phyloP scores from a whole-genome alignment of 2,797 vertebrate species.

The Melanotaenia boesemani region DNA sequence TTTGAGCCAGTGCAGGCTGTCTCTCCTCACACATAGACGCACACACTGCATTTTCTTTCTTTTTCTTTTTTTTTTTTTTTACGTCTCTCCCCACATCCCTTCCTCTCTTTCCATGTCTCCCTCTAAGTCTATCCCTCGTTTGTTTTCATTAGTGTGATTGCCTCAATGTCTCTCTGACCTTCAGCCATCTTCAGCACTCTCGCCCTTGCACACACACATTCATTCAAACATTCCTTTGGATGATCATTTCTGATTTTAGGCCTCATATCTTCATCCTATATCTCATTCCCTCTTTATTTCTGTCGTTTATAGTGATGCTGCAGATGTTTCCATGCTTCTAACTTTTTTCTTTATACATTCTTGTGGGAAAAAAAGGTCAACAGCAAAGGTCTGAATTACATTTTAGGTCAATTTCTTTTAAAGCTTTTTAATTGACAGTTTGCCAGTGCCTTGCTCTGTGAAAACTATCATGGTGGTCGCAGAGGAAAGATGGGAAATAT shows the following conservation, averaged over 20 bases:
- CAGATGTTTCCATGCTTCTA: constrained; percentile 29
- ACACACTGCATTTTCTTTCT: constrained; percentile 8
- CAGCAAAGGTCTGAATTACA: constrained; percentile 4
- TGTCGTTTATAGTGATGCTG: constrained; percentile 4
- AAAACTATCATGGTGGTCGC: constrained; percentile 2
- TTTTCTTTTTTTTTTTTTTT: constrained; percentile 47
- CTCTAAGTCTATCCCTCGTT: constrained; percentile 78
- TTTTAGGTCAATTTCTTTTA: constrained; percentile 22
- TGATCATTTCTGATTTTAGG: constrained; percentile 71
- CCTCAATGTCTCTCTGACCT: constrained; percentile 85
- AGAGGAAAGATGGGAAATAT: neutral
- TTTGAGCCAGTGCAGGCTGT: constrained; percentile 59
- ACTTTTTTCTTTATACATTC: neutral
- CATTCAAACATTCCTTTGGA: constrained; percentile 54
- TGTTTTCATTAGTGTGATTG: constrained; percentile 89
- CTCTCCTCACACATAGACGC: constrained; percentile 10
- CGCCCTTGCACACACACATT: constrained; percentile 27
- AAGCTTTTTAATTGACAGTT: constrained; percentile 36
- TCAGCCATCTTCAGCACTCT: constrained; percentile 73
- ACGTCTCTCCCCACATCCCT: constrained; percentile 33
- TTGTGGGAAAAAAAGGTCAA: neutral
- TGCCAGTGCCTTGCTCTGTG: constrained; percentile 20
- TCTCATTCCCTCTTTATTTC: constrained; percentile 30
- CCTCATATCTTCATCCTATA: constrained; percentile 57
- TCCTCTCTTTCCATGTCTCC: constrained; percentile 45